These are phyloP conservation scores for Dendroctonus ponderosae DNA, from an alignment of 1,140 invertebrate genomes.

Conservation along the genomic window DNA sequence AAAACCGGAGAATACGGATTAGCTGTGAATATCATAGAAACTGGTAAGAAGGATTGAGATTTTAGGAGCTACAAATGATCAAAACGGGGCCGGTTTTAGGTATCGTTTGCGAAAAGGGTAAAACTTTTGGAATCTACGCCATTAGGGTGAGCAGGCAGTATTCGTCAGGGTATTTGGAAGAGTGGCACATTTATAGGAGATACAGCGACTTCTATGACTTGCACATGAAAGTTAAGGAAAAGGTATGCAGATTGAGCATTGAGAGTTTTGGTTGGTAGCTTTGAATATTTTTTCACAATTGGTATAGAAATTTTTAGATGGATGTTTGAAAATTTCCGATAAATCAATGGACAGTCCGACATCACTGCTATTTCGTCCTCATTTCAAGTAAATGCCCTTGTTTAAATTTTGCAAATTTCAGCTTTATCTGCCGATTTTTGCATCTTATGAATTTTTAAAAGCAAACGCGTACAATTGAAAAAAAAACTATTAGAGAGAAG, in stretches of 20 bases:
- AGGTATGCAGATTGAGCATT: conserved; percentile 50
- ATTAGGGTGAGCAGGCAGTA: conserved; percentile 72
- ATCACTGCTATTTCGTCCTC: no score
- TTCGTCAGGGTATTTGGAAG: conserved; percentile 65
- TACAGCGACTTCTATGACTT: conserved; percentile 94
- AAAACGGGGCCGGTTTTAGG: conserved; percentile 49
- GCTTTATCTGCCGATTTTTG: no score
- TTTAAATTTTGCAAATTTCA: no score
- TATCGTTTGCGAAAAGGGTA: conserved; percentile 73
- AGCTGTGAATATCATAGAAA: conserved; percentile 69
- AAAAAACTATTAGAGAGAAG: no score
- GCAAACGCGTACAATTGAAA: no score
- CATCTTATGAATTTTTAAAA: no score
- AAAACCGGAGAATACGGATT: conserved; percentile 61
- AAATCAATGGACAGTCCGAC: no score
- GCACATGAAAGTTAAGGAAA: conserved; percentile 73
- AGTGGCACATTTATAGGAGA: conserved; percentile 77
- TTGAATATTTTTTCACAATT: no score
- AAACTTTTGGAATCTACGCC: conserved; percentile 87
- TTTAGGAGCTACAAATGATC: not conserved
- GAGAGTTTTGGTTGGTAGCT: not conserved
- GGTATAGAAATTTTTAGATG: no score
- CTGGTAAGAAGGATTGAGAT: conserved; percentile 52
- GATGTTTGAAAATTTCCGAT: no score
- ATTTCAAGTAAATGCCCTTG: no score